These are phyloP conservation scores for Ascidia mentula DNA, from an alignment of 23 tunicate species.

Conservation along the genomic window DNA sequence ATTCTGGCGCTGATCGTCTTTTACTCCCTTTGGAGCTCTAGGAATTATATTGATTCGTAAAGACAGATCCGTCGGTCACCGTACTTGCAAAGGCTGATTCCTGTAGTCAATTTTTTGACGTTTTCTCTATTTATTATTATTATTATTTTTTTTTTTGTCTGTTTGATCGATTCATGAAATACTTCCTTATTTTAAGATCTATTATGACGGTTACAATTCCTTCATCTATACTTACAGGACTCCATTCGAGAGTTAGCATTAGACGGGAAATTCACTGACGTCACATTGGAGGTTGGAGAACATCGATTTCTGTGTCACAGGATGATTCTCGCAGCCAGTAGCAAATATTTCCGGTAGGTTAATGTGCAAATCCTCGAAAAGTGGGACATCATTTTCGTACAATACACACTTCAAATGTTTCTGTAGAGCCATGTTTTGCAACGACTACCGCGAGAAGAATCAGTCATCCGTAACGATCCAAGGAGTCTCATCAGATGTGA, in stretches of 20 bases:
- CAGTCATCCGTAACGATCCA: constrained; percentile 37
- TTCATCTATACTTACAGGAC: too few species aligned
- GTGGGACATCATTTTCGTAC: neutral
- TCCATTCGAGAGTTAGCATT: constrained; percentile 59
- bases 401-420: neutral
- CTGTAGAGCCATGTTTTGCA: constrained; percentile 75
- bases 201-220: too few species aligned
- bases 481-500: constrained; percentile 40
- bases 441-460: constrained; percentile 47
- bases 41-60: too few species aligned
- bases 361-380: neutral
- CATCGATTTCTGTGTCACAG: constrained; percentile 52
- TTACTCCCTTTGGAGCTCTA: too few species aligned
- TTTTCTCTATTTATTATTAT: too few species aligned
- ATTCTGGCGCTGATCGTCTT: too few species aligned
- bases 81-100: too few species aligned
- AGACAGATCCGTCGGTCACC: too few species aligned
- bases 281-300: constrained; percentile 57
- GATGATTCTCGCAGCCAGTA: constrained; percentile 61
- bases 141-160: too few species aligned
- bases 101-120: too few species aligned
- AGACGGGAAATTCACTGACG: constrained; percentile 55
- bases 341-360: constrained; percentile 58
- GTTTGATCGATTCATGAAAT: too few species aligned
- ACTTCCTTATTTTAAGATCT: too few species aligned